A percentile compares a stretch with the other conserved stretches of the same genome.
Conservation (phyloP, 2,113 vertebrate genomes). For the Hepsetus odoe region DNA sequence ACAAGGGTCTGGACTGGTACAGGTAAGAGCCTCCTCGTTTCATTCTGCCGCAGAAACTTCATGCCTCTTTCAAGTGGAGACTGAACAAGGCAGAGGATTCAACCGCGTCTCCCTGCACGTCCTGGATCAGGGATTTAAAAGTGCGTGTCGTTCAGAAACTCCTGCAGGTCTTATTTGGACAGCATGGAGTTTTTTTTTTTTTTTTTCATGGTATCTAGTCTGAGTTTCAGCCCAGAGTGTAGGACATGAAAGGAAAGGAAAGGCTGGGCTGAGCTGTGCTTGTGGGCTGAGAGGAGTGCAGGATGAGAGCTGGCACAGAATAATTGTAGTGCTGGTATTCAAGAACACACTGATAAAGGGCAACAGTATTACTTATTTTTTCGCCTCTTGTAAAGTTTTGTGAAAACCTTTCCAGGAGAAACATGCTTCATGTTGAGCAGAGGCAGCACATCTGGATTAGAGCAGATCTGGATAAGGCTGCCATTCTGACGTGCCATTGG, state of each 20-base stretch:
- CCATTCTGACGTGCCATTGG: constrained; percentile 39
- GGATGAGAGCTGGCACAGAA: constrained; percentile 36
- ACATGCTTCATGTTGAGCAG: constrained; percentile 48
- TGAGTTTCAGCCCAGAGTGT: too few relatives aligned
- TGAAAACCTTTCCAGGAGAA: constrained; percentile 34
- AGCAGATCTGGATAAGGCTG: constrained; percentile 25
- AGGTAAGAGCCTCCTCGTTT: constrained; percentile 81
- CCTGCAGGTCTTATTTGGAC: too few relatives aligned
- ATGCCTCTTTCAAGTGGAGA: too few relatives aligned
- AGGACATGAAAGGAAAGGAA: too few relatives aligned
- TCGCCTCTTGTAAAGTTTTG: constrained; percentile 22
- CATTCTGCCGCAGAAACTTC: too few relatives aligned
- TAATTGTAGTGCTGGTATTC: constrained; percentile 37
- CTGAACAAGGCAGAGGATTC: too few relatives aligned
- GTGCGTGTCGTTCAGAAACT: too few relatives aligned
- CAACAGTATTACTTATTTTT: constrained; percentile 10
- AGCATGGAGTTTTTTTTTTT: too few relatives aligned
- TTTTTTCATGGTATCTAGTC: too few relatives aligned
- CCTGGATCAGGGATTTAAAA: too few relatives aligned
- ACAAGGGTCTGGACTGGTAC: constrained; percentile 93
- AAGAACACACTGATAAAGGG: constrained; percentile 33
- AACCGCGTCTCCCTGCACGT: too few relatives aligned
- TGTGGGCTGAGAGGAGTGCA: not conserved
- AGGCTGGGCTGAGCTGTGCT: constrained; percentile 12
- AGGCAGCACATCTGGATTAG: constrained; percentile 25